These are phyloP conservation scores for Callipepla californica DNA, from an alignment of 2,113 vertebrate species.

Conservation along the genomic window DNA sequence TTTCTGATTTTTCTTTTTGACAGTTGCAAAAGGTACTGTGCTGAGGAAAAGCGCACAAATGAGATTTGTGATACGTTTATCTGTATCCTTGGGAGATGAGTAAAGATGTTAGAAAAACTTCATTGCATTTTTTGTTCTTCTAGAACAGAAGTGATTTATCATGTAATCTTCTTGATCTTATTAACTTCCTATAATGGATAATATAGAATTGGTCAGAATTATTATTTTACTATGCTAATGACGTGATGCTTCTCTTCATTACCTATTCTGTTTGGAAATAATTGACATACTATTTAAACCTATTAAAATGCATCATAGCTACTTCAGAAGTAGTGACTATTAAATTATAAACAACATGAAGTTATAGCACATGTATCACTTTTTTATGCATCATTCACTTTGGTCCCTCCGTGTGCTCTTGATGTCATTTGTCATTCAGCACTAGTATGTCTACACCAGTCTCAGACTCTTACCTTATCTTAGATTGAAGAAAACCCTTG, in stretches of 20 bases:
- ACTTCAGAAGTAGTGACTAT: constrained; percentile 48
- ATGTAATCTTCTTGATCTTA: background rate
- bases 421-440: constrained; percentile 77
- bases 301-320: constrained; percentile 50
- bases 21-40: background rate
- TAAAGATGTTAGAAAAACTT: background rate
- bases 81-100: background rate
- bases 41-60: background rate
- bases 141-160: background rate
- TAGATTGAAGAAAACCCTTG: constrained; percentile 44
- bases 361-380: constrained; percentile 70
- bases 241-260: background rate
- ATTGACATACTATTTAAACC: constrained; percentile 60
- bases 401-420: constrained; percentile 52
- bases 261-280: constrained; percentile 58
- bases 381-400: constrained; percentile 75
- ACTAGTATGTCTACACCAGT: constrained; percentile 74
- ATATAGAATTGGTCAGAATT: constrained; percentile 46
- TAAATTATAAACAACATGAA: constrained; percentile 53
- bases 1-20: background rate
- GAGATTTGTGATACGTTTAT: background rate
- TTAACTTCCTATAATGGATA: background rate
- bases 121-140: background rate
- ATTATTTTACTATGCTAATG: constrained; percentile 56
- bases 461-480: constrained; percentile 44